These are phyloP conservation scores for Lateolabrax maculatus DNA, from an alignment of 2,797 vertebrate species.

Conservation along the genomic window DNA sequence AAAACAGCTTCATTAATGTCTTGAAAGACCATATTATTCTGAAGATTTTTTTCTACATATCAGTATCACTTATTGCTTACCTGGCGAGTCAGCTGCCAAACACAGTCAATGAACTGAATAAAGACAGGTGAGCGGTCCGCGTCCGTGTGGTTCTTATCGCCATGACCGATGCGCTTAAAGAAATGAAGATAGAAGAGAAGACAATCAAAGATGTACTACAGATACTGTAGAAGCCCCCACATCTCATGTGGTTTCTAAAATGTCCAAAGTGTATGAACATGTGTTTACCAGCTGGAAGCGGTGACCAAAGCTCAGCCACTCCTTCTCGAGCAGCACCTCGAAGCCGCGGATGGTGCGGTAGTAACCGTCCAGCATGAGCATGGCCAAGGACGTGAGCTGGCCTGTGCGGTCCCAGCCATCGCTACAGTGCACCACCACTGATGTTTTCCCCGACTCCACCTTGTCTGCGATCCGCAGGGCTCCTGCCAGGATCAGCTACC, in stretches of 20 bases:
- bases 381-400: slow-evolving; percentile 94
- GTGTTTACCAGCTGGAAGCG: slow-evolving; percentile 94
- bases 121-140: slow-evolving; percentile 97
- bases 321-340: slow-evolving; percentile 95
- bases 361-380: slow-evolving; percentile 96
- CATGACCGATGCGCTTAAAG: slow-evolving; percentile 94
- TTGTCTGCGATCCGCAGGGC: slow-evolving; percentile 96
- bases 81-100: slow-evolving; percentile 99
- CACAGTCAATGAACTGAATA: slow-evolving; percentile 97
- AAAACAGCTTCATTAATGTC: slow-evolving; percentile 26
- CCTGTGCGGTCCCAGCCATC: slow-evolving; percentile 97
- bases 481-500: slow-evolving; percentile 93
- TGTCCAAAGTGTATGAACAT: background rate
- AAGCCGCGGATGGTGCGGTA: slow-evolving; percentile 95
- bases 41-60: background rate
- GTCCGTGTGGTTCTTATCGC: slow-evolving; percentile 96
- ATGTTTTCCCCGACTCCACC: slow-evolving; percentile 96
- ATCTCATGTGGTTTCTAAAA: background rate
- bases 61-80: slow-evolving; percentile 71
- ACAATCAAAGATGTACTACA: slow-evolving; percentile 7
- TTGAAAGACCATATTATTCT: background rate
- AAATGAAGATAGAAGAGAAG: slow-evolving; percentile 8
- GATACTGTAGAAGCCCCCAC: background rate
- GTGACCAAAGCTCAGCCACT: slow-evolving; percentile 98
- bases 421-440: slow-evolving; percentile 96